Percentiles rank a stretch among this genome's conserved stretches.
These are phyloP conservation scores for Epinephelus lanceolatus DNA, from an alignment of 2,113 vertebrate genomes.

Conservation along the genomic window DNA sequence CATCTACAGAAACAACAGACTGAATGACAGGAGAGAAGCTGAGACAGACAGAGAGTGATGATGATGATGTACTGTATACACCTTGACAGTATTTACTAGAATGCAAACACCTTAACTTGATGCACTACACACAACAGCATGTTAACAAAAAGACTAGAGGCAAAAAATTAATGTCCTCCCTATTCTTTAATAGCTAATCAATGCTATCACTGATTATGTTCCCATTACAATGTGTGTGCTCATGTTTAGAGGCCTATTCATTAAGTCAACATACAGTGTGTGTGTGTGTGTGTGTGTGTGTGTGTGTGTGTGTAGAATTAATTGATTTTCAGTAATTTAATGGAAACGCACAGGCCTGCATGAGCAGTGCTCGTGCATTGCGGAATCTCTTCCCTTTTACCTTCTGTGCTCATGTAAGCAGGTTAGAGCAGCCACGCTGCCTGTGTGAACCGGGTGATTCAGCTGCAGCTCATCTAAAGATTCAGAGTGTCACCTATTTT, in stretches of 20 bases:
- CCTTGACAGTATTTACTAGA: constrained; percentile 6
- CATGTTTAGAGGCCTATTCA: neutral
- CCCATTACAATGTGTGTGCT: neutral
- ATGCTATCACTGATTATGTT: neutral
- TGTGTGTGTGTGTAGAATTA: neutral
- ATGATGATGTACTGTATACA: constrained; percentile 9
- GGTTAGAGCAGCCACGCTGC: too few species aligned
- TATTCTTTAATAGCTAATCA: neutral
- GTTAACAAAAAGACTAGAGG: neutral
- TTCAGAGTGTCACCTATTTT: too few species aligned
- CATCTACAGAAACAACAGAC: constrained; percentile 38
- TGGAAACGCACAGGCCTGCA: too few species aligned
- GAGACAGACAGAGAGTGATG: neutral
- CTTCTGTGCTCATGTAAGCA: too few species aligned
- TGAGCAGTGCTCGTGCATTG: too few species aligned
- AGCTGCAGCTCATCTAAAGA: too few species aligned
- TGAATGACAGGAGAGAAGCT: constrained; percentile 65
- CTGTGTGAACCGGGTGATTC: too few species aligned
- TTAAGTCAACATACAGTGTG: neutral
- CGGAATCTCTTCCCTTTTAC: too few species aligned
- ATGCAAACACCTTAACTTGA: constrained; percentile 23
- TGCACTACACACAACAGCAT: constrained; percentile 1
- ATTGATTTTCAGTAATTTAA: neutral
- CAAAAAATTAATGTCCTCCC: too few species aligned
- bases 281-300: neutral